A percentile compares a stretch with the other conserved stretches of the same genome.
These are phyloP conservation scores for Phalacrocorax carbo DNA, from an alignment of 2,113 vertebrate genomes.

Conservation along the genomic window DNA sequence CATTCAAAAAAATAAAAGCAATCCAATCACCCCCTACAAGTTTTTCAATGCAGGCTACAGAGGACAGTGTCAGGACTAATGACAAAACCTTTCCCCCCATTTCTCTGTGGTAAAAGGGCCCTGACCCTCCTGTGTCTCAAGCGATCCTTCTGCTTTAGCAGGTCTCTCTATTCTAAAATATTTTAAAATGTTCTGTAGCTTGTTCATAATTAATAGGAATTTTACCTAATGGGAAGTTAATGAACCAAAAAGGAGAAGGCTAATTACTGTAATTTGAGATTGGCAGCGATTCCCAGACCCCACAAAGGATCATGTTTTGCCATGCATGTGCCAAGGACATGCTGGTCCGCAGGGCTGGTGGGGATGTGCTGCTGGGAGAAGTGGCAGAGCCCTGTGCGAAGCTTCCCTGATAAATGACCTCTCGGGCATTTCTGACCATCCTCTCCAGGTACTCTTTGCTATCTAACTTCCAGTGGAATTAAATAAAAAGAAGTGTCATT, in stretches of 20 bases:
- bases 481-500: background rate
- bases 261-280: slow-evolving; percentile 50
- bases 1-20: background rate
- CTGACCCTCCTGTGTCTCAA: fast-evolving
- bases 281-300: slow-evolving; percentile 22
- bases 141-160: background rate
- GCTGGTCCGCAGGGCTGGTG: background rate
- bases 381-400: fast-evolving
- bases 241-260: slow-evolving; percentile 44
- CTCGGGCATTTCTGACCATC: background rate
- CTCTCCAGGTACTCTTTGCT: background rate
- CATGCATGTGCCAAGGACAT: background rate
- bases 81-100: background rate
- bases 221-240: slow-evolving; percentile 60
- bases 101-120: background rate
- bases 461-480: background rate
- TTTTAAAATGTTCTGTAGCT: slow-evolving; percentile 5
- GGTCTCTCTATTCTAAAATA: background rate
- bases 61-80: background rate
- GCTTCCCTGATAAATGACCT: background rate
- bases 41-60: background rate
- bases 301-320: background rate
- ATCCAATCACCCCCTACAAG: background rate
- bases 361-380: fast-evolving
- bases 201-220: slow-evolving; percentile 59